phyloP scores from a whole-genome alignment of 2,888 invertebrate species.

The Schizaphis graminum region DNA sequence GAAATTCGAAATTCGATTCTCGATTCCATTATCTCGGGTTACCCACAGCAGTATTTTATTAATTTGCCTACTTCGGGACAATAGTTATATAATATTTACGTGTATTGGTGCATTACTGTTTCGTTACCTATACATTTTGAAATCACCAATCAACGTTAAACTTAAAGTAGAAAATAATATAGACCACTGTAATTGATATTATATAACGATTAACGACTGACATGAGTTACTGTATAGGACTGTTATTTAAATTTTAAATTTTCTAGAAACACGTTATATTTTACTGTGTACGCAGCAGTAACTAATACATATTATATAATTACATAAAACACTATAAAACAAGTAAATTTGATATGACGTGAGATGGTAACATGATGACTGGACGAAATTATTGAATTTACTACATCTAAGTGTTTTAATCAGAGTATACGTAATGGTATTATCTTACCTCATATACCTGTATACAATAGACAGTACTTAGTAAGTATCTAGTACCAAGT shows the following conservation, averaged over 20 bases:
- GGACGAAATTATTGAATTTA: background rate
- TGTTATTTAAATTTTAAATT: background rate
- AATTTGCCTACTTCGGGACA: background rate
- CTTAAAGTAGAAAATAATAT: no score
- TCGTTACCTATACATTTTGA: no score
- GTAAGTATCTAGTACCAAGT: background rate
- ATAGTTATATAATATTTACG: background rate
- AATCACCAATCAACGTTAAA: no score
- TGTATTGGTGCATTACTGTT: no score
- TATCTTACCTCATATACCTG: background rate
- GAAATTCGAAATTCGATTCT: background rate
- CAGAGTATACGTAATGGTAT: background rate
- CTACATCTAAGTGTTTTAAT: background rate
- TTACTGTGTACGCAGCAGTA: background rate
- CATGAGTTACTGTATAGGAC: no score
- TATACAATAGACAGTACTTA: background rate
- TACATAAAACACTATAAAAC: background rate
- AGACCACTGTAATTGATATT: no score
- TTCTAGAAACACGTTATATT: background rate
- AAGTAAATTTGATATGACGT: background rate
- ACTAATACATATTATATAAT: background rate
- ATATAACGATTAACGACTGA: no score
- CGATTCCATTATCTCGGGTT: background rate
- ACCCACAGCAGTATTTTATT: background rate
- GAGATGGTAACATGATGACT: background rate